Evolutionary conservation across 1,140 invertebrate genomes (phyloP).

Genomic region (Drosophila yakuba): DNA sequence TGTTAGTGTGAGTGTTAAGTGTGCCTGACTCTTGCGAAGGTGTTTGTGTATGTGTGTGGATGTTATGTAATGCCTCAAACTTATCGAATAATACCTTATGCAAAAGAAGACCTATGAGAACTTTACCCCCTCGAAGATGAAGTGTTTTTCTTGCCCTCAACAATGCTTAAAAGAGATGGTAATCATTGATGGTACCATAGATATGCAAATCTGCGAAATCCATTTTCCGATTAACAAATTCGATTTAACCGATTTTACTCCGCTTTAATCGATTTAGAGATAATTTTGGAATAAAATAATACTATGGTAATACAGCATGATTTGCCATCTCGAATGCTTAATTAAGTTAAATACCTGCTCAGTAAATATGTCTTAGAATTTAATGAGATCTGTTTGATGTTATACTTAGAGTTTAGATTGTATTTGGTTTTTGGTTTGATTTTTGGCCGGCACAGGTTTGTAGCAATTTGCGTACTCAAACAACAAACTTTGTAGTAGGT

Average conservation of each 20-base stretch:
- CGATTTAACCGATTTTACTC: background rate
- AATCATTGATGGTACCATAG: background rate
- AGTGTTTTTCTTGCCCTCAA: constrained; percentile 31
- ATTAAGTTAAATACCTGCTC: constrained; percentile 74
- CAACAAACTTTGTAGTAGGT: constrained; percentile 74
- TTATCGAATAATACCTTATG: constrained; percentile 47
- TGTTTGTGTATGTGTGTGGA: constrained; percentile 34
- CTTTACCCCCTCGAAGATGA: constrained; percentile 3
- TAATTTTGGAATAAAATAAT: background rate
- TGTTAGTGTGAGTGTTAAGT: constrained; percentile 53
- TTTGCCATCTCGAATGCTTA: constrained; percentile 19
- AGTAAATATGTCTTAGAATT: constrained; percentile 62
- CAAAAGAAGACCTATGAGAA: constrained; percentile 16
- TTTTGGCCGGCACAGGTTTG: constrained; percentile 77
- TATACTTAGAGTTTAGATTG: constrained; percentile 77
- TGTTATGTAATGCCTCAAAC: constrained; percentile 47
- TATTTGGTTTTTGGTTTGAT: constrained; percentile 54
- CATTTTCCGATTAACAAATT: background rate
- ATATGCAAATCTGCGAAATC: background rate
- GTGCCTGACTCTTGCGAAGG: constrained; percentile 59
- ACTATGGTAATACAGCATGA: background rate
- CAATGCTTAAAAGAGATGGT: constrained; percentile 13
- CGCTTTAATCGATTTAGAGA: background rate
- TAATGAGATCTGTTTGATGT: constrained; percentile 50
- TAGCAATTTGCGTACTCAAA: constrained; percentile 82